Percentiles rank a stretch among this genome's conserved stretches.
Evolutionary conservation across 2,888 invertebrate genomes (phyloP).

Genomic region (Scaptomyza caliginosa): DNA sequence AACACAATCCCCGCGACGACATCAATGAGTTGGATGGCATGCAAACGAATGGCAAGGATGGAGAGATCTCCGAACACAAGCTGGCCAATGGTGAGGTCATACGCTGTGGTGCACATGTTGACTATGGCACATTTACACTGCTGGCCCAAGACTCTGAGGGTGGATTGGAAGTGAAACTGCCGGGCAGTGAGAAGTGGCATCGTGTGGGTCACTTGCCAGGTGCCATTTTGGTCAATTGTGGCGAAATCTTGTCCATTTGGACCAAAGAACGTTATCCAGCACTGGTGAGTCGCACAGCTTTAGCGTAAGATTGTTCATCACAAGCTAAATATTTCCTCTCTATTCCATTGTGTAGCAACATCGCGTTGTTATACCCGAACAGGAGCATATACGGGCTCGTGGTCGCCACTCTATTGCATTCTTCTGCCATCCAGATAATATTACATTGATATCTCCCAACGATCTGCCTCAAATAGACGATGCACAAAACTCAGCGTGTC

Average conservation of each 20-base stretch:
- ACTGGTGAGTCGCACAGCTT: constrained; percentile 84
- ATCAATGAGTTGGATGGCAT: constrained; percentile 66
- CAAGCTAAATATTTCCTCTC: background rate
- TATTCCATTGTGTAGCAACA: constrained; percentile 85
- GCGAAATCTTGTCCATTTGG: constrained; percentile 90
- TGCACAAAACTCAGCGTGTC: constrained; percentile 73
- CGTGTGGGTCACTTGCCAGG: constrained; percentile 90
- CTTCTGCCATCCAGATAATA: constrained; percentile 89
- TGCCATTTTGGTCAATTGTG: constrained; percentile 90
- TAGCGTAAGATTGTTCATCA: background rate
- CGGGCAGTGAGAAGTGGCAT: constrained; percentile 88
- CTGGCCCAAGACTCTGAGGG: constrained; percentile 90
- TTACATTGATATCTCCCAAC: constrained; percentile 83
- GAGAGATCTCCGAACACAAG: constrained; percentile 79
- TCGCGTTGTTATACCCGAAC: constrained; percentile 89
- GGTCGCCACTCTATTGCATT: constrained; percentile 91
- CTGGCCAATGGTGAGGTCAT: constrained; percentile 84
- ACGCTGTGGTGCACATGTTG: constrained; percentile 89
- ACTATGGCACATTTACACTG: constrained; percentile 91
- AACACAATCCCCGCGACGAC: constrained; percentile 79
- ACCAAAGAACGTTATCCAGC: constrained; percentile 89
- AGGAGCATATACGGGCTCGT: constrained; percentile 86
- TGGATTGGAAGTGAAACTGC: constrained; percentile 87
- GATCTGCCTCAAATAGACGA: constrained; percentile 81
- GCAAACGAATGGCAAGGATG: constrained; percentile 42